Evolutionary conservation across 2,797 vertebrate genomes (phyloP), one percentile per base, ranked within the genome.

Genomic region (Sebastes matsubarae): DNA sequence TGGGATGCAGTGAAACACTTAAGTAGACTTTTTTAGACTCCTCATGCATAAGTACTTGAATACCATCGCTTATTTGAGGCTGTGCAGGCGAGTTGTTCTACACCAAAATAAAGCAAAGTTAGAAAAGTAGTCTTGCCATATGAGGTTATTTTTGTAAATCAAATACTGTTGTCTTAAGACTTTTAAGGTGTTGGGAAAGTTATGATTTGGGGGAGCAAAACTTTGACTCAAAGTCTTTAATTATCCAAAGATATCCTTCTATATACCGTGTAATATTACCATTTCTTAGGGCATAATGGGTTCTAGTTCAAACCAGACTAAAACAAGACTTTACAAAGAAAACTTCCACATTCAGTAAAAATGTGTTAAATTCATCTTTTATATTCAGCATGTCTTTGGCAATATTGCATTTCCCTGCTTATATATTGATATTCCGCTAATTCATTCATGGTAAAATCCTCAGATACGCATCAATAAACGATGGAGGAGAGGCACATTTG

Each of bases 381-480:
- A 77, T 76, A 87, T 64, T 84, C 74, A 68, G 58, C 29, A 34
- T 72, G 75, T 36, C 75, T 84, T 83, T 85, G 87, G 81, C 87
- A 82, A 72, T 87, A 82, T 86, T 80, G 46, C 69, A 66, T 84
- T 77, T 87, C 69, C 66, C 18, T 77, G 72, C 87, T 92, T 88
- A 82, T 24, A 67, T 68, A 92, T 93, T 92, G 74, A 93, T 87
- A 85, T 59, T 68, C 65, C 72, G 71, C 80, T 92, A 32, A 94
- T 82, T 86, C 74, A 87, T 88, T 94, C 76, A 90, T 91, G 81
- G 71, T 72, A 73, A 86, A 83, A 82, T 81, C 78, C 87, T 84
- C 86, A 67, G 70, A 86, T 77, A 68, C 5, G 18, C 85, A 82
- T 93, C 68, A 89, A 93, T 93, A 93, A 91, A 79, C 80, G 61